Evolutionary conservation across 1,140 invertebrate species (phyloP), one percentile per base, ranked within the genome.

Genomic region (Hirudo medicinalis): DNA sequence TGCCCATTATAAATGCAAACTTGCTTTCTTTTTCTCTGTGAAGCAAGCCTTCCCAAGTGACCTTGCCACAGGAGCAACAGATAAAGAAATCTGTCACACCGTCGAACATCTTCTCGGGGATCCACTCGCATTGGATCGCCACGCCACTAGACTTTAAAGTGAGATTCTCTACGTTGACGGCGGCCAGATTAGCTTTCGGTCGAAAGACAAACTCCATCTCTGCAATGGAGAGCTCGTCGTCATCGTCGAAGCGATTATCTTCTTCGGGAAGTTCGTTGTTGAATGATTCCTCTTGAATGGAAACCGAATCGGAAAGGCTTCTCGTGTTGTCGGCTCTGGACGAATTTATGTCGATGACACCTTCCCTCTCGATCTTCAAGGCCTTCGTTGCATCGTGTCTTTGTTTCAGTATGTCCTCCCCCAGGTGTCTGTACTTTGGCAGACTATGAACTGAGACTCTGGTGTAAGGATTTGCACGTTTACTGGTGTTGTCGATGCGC

Each of bases 41-140:
- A 75, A 87, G 86, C 0, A 79, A 81, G 0, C 87, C 87, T 73
- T 86, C 84, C 87, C 87, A 89, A 76, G 86, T 88, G 43, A 86
- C 79, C 75, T 88, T 86, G 0, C 88, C 88, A 78, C 88, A 89
- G 15, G 77, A 75, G 67, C 85, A 82, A 77, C 88, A 89, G 40
- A 87, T 78, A 75, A 85, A 87, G 79, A 87, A 88, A 8, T 78
- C 32, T 5, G 83, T 76, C 8, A 85, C 80, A 54, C 81, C 80
- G 53, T 80, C 76, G 19, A 87, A 76, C 54, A 86, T 77, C 9
- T 78, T 78, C 0, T 78, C 36, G 20, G 85, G 84, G 72, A 87
- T 75, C 67, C 79, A 78, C 19, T 84, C 78, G 15, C 86, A 76
- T 80, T 87, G 83, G 73, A 88, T 80, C 20, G 15, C 2, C 43